Evolutionary conservation across 2,888 invertebrate species (phyloP), one percentile per base, ranked within the genome.

Genomic region (Crossocerus cetratus): DNA sequence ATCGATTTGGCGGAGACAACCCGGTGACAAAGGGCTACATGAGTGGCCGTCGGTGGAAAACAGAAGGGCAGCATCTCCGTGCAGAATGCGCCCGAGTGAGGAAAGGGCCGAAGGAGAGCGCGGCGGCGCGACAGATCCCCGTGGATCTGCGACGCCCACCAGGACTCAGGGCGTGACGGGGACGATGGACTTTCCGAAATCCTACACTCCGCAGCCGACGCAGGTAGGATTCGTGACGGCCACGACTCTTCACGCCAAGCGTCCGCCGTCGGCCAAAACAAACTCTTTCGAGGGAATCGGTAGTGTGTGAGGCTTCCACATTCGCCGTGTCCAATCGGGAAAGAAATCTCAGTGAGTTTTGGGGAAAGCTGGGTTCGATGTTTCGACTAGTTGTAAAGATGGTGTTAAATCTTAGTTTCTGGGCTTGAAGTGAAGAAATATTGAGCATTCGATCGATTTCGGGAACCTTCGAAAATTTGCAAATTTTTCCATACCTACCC

Each of bases 181-280:
- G 59, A 43, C 60, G 78, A 64, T 80, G 74, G 74, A 81, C 57
- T 80, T 77, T 67, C 65, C 53, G 76, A 80, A 74, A 76, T 76
- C 66, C 71, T 65, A 32, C 32, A 45, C 71, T 70, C 63, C 74
- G 81, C 83, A 85, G 82, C 83, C 84, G 77, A 84, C 84, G 83
- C 83, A 84, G 80, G 82, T 80, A 65, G 79, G 77, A 85, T 85
- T 86, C 77, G 82, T 78, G 65, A 69, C 73, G 77, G 76, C 74
- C 65, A 70, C 66, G 59, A 70, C 61, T 60, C 20, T 66, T 62
- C 70, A 63, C 63, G 65, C 57, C 43, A 44, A 42, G 32, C 11
- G 32, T 32, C 32, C 32, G 5, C 1, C 11, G 8, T 2, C 11
- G 5, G 5, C 32, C 32, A 32, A 32, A 32, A 32, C 32, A 32